Percentiles rank a stretch among this genome's conserved stretches.
Evolutionary conservation across 2,113 vertebrate species (phyloP).

Genomic region (Meleagris gallopavo): DNA sequence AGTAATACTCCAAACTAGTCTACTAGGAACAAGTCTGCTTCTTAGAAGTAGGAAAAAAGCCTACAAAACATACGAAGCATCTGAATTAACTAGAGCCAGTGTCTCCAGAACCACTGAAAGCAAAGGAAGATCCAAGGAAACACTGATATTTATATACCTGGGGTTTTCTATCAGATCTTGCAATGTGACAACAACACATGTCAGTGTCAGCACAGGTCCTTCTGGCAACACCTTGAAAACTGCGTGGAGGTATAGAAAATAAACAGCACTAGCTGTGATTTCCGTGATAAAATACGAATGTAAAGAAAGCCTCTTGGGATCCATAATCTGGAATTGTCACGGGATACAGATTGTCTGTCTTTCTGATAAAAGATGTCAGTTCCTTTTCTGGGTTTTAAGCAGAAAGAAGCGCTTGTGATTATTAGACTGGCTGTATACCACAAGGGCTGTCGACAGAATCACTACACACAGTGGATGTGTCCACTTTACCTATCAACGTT

Average conservation of each 20-base stretch:
- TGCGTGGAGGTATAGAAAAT: constrained; percentile 73
- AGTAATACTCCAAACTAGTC: not conserved
- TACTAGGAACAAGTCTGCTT: constrained; percentile 27
- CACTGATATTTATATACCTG: constrained; percentile 75
- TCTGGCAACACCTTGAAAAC: constrained; percentile 87
- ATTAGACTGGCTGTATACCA: constrained; percentile 73
- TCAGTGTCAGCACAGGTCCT: constrained; percentile 82
- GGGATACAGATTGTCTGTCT: constrained; percentile 84
- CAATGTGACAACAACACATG: constrained; percentile 83
- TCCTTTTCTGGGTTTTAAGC: constrained; percentile 81
- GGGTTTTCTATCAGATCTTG: constrained; percentile 81
- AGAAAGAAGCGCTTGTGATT: constrained; percentile 85
- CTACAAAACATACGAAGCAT: constrained; percentile 31
- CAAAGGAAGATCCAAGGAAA: constrained; percentile 74
- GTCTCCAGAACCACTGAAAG: constrained; percentile 67
- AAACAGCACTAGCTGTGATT: constrained; percentile 79
- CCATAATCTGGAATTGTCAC: constrained; percentile 85
- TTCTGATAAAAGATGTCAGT: constrained; percentile 87
- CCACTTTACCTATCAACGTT: constrained; percentile 49
- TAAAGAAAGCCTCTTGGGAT: constrained; percentile 84
- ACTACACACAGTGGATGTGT: constrained; percentile 44
- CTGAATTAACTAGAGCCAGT: constrained; percentile 55
- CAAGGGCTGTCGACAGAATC: constrained; percentile 74
- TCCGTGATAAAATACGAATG: constrained; percentile 81
- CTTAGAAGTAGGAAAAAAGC: constrained; percentile 42